Evolutionary conservation across 1,140 invertebrate genomes (phyloP).

Genomic region (Meloidogyne exigua): DNA sequence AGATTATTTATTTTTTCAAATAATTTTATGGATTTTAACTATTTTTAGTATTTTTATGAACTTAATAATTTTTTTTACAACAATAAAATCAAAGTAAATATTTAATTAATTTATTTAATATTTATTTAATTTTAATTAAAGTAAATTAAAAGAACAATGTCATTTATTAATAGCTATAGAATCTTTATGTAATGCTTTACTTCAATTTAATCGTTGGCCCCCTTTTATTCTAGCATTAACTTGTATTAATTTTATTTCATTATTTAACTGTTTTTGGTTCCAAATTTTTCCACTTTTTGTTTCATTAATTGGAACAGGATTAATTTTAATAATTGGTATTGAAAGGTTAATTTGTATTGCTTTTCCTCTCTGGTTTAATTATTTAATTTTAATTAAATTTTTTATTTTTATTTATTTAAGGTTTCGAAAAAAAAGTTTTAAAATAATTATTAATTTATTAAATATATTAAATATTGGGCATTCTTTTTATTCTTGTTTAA

Average conservation of each 20-base stretch:
- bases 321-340: not conserved
- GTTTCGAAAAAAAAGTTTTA: not conserved
- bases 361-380: not conserved
- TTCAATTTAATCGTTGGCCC: not conserved
- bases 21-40: not conserved
- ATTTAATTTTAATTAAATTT: not conserved
- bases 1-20: not conserved
- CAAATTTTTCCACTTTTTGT: not conserved
- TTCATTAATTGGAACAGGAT: slow-evolving; percentile 4
- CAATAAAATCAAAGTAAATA: not conserved
- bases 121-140: not conserved
- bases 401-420: not conserved
- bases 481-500: not conserved
- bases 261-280: not conserved
- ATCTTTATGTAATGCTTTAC: not conserved
- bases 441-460: not conserved
- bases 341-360: not conserved
- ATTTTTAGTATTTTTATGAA: not conserved
- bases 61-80: not conserved
- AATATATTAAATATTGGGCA: not conserved
- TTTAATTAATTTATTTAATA: not conserved
- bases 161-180: not conserved
- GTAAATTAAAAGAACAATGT: not conserved
- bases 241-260: not conserved
- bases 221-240: not conserved